Evolutionary conservation across 2,797 vertebrate genomes (phyloP).

Genomic region (Siniperca undulata): DNA sequence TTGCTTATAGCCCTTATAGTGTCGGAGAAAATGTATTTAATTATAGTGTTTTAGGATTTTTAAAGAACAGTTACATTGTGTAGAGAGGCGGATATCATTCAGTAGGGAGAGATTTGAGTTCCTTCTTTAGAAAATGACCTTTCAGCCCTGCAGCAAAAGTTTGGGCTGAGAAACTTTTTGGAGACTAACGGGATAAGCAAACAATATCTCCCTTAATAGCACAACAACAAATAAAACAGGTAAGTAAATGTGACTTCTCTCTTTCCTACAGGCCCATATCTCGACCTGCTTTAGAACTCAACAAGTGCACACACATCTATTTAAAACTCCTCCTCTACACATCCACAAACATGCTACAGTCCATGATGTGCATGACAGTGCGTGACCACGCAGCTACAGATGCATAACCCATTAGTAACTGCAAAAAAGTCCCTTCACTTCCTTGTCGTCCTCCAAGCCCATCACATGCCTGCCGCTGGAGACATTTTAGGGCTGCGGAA

Average conservation of each 20-base stretch:
- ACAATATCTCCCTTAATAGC: neutral
- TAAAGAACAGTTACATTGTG: neutral
- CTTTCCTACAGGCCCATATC: neutral
- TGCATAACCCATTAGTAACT: constrained; percentile 38
- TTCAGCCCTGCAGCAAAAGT: neutral
- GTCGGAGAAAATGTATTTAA: neutral
- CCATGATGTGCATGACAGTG: constrained; percentile 40
- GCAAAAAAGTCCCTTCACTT: constrained; percentile 48
- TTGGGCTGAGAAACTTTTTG: neutral
- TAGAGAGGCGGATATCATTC: neutral
- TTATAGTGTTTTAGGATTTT: neutral
- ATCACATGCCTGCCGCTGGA: constrained; percentile 49
- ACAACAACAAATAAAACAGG: constrained; percentile 3
- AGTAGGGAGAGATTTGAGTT: neutral
- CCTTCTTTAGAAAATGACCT: neutral
- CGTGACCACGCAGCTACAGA: constrained; percentile 42
- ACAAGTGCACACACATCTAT: constrained; percentile 5
- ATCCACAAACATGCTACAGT: constrained; percentile 45
- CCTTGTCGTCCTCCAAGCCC: constrained; percentile 43
- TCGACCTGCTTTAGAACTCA: neutral
- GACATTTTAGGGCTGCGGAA: constrained; percentile 44
- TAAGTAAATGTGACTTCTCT: neutral
- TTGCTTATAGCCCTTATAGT: neutral
- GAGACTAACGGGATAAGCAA: neutral
- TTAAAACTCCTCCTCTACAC: constrained; percentile 28